Evolutionary conservation across 2,797 vertebrate genomes (phyloP), one percentile per base, ranked within the genome.

Genomic region (Rhynchotus rufescens): DNA sequence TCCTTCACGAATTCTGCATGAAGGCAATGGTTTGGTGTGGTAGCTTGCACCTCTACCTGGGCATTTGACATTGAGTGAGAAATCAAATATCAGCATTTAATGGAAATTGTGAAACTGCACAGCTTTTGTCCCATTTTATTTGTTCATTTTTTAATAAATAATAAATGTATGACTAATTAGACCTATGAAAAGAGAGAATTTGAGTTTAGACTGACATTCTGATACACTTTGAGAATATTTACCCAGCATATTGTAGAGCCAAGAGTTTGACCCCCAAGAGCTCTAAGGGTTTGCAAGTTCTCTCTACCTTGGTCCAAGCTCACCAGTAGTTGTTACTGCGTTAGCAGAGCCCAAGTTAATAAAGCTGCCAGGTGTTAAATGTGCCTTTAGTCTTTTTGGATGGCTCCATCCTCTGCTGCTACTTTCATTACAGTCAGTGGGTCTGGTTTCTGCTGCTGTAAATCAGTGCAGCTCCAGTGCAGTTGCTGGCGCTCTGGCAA

Each of bases 81-180:
- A 94, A 84, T 87, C 68, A 68, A 72, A 68, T 45, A 57, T 65
- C 42, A 74, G 17, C 49, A 26, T 89, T 92, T 89, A 36, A 62
- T 87, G 59, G 73, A 87, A 87, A 83, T 15, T 4, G 25, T 51
- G 36, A 80, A 6, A 42, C 73, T 90, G 92, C 76, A 30, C 32
- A 62, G 66, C 64, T 56, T 80, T 68, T 61, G 47, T 42, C 28
- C 30, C 26, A 3, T 77, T 86, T 78, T 65, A 75, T 84, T 92
- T 80, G 54, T 90, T 83, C 20, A 10, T 82, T 92, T 82, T 36
- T 78, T 32, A 74, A 32, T 66, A 28, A 64, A 77, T 13, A 26
- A 86, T 75, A 34, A 26, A 61, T 52, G 3, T 17, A 2, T 0
- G 8, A 38, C 25, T 65, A 10, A 19, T 62, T 23, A 78, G 49